These are phyloP conservation scores for Proctacanthus coquilletti DNA, from an alignment of 1,140 invertebrate species.

Conservation along the genomic window DNA sequence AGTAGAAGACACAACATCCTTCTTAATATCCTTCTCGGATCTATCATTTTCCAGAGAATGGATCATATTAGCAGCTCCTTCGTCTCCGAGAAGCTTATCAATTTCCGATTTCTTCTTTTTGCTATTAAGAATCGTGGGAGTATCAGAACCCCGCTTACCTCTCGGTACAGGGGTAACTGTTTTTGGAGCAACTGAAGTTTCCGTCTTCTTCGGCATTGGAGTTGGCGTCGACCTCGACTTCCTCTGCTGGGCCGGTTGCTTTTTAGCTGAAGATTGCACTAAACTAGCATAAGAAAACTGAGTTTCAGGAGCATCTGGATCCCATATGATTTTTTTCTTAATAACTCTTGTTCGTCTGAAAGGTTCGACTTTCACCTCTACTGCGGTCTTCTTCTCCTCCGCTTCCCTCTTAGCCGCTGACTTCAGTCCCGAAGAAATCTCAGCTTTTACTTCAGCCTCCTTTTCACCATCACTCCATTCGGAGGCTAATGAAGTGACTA, in stretches of 20 bases:
- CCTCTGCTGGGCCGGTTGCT: not conserved
- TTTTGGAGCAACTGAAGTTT: not conserved
- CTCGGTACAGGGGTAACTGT: constrained; percentile 4
- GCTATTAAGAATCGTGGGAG: constrained; percentile 8
- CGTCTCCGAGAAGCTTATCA: constrained; percentile 61
- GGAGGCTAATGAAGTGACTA: constrained; percentile 11
- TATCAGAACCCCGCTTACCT: not conserved
- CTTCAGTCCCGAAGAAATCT: not conserved
- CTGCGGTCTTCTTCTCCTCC: not conserved
- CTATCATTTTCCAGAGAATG: constrained; percentile 51
- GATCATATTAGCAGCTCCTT: constrained; percentile 70
- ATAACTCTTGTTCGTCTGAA: constrained; percentile 39
- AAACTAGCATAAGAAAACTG: constrained; percentile 25
- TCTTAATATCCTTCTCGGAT: constrained; percentile 13
- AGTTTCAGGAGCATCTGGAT: constrained; percentile 45
- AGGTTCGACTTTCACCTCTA: constrained; percentile 8
- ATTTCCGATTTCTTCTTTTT: constrained; percentile 51
- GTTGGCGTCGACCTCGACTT: not conserved
- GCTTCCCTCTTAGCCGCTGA: not conserved
- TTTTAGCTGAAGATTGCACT: constrained; percentile 6
- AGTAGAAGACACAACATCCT: too few species aligned
- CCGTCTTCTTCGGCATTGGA: not conserved
- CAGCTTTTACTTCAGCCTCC: constrained; percentile 2
- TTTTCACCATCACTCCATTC: constrained; percentile 23
- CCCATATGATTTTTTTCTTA: constrained; percentile 51